Conservation (phyloP, 2,113 vertebrate genomes). For the Silurus asotus region DNA sequence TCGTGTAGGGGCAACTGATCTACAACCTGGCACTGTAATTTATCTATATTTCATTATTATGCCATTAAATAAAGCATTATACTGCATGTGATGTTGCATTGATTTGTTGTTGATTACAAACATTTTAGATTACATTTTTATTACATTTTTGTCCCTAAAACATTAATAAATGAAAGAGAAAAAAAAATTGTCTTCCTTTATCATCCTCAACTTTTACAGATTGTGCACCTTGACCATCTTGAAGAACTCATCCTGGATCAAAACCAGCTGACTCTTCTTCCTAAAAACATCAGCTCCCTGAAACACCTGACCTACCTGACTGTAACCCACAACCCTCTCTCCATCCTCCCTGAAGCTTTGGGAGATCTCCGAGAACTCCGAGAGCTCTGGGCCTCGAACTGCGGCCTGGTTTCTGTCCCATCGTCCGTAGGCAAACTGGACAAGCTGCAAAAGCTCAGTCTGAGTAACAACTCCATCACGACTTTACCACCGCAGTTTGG, state of each 20-base stretch:
- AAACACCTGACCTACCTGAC: conserved; percentile 47
- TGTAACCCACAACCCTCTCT: conserved; percentile 48
- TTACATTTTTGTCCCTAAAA: neutral
- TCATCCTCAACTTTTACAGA: conserved; percentile 22
- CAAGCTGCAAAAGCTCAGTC: conserved; percentile 45
- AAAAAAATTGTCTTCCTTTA: neutral
- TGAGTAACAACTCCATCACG: conserved; percentile 43
- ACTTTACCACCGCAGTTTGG: conserved; percentile 44
- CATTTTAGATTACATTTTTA: too few relatives aligned
- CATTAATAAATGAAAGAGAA: neutral
- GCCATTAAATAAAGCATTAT: neutral
- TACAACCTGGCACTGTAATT: neutral
- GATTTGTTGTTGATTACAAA: too few relatives aligned
- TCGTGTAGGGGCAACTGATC: neutral
- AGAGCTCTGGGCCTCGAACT: conserved; percentile 50
- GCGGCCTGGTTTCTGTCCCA: conserved; percentile 38
- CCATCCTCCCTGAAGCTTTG: conserved; percentile 41
- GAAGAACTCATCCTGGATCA: conserved; percentile 49
- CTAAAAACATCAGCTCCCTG: conserved; percentile 41
- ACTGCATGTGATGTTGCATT: too few relatives aligned
- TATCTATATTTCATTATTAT: neutral
- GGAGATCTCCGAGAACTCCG: conserved; percentile 49
- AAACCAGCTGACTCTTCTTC: conserved; percentile 52
- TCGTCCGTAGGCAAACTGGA: conserved; percentile 46
- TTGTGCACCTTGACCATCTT: conserved; percentile 47